Evolutionary conservation across 2,113 vertebrate species (phyloP), one percentile per base, ranked within the genome.

Genomic region (Nerophis lumbriciformis): DNA sequence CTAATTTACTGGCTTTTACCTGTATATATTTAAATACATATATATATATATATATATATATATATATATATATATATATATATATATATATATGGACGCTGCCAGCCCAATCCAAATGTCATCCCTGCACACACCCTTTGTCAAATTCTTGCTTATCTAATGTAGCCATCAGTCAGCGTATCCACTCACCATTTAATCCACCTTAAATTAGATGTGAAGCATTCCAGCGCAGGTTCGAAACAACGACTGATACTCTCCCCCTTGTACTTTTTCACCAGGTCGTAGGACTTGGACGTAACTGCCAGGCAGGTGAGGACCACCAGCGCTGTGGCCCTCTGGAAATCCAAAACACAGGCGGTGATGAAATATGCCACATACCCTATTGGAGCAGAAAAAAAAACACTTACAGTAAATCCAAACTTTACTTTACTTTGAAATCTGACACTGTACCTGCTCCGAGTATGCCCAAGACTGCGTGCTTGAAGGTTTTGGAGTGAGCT

Each of bases 111-210:
- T 28, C 28, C 28, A 28, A 28, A 28, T 28, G 28, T 28, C 28
- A 2, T 28, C 28, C 28, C 28, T 4, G 28, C 62, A n/a, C 61
- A 44, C 71, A 42, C n/a, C 13, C 14, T 9, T 1, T 10, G 21
- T 69, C 44, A 36, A 14, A 15, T 50, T 54, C 9, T 7, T 45
- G 36, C 12, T 3, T 37, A 39, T 21, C 5, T 59, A 16, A 56
- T 54, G 37, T 0, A 35, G 59, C 8, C 12, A 6, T 48, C 47
- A 10, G 48, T 63, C 9, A 19, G 10, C n/a, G 36, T 45, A 54
- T 67, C 57, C 47, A 88, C 92, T 91, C 78, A 99, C 97, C 96
- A 94, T 85, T 92, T 93, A 21, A 94, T 58, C 96, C 95, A 96
- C 0, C 47, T 87, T 66, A 91, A 87, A 76, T 86, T 80, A 6